Evolutionary conservation across 1,140 invertebrate species (phyloP).

Genomic region (Ericerus pela): DNA sequence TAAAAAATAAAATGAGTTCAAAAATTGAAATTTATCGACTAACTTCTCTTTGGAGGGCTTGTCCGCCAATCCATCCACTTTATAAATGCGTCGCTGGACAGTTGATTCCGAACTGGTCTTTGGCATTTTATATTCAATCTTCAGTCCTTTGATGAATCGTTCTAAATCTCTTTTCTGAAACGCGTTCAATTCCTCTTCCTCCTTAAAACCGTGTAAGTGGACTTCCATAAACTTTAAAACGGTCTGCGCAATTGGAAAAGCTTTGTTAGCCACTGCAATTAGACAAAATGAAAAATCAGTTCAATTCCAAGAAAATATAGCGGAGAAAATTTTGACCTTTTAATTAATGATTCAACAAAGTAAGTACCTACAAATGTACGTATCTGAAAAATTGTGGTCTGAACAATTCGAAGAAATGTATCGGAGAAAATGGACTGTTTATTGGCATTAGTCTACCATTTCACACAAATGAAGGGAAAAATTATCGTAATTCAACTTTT

Average conservation of each 20-base stretch:
- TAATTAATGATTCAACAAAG: too few species aligned
- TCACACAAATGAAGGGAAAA: too few species aligned
- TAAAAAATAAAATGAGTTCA: too few species aligned
- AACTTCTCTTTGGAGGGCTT: constrained; percentile 23
- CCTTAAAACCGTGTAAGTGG: constrained; percentile 9
- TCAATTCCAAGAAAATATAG: background rate
- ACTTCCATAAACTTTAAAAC: background rate
- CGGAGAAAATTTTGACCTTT: background rate
- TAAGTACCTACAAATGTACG: too few species aligned
- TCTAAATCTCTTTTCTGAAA: constrained; percentile 5
- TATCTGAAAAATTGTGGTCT: too few species aligned
- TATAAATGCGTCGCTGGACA: constrained; percentile 33
- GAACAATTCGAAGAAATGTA: too few species aligned
- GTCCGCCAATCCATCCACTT: constrained; percentile 35
- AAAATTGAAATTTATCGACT: background rate
- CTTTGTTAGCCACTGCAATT: constrained; percentile 54
- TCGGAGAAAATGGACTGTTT: too few species aligned
- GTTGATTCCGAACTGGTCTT: constrained; percentile 14
- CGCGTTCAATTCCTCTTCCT: background rate
- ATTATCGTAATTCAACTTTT: too few species aligned
- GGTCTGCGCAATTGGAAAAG: constrained; percentile 36
- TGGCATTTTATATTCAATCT: constrained; percentile 37
- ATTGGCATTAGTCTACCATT: too few species aligned
- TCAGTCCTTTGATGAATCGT: constrained; percentile 25
- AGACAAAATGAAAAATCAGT: too few species aligned